Percentiles rank a stretch among this genome's conserved stretches.
Evolutionary conservation across 2,888 invertebrate genomes (phyloP).

Genomic region (Acleris holmiana): DNA sequence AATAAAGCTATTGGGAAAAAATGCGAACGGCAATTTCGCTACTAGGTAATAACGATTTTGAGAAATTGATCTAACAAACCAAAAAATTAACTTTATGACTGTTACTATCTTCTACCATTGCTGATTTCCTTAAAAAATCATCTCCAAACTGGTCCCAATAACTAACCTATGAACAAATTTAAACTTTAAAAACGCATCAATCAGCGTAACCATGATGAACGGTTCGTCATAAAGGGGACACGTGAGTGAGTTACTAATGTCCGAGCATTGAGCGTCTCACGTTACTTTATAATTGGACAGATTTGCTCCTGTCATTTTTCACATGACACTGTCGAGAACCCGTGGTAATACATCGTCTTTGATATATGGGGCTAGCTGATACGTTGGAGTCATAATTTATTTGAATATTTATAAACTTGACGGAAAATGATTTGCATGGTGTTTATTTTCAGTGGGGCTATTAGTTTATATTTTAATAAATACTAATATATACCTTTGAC

Average conservation of each 20-base stretch:
- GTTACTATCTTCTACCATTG: too few relatives aligned
- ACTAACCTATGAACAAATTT: constrained; percentile 17
- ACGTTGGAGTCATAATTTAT: constrained; percentile 45
- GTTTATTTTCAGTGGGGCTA: constrained; percentile 6
- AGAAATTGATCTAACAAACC: too few relatives aligned
- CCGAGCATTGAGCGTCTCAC: constrained; percentile 55
- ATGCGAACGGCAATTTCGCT: too few relatives aligned
- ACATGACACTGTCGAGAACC: constrained; percentile 45
- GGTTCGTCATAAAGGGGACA: constrained; percentile 21
- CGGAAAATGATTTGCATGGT: background rate
- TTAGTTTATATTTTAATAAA: background rate
- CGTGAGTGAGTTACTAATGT: constrained; percentile 51
- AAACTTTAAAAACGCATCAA: constrained; percentile 15
- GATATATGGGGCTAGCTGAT: constrained; percentile 49
- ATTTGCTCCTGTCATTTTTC: constrained; percentile 65
- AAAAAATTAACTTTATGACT: too few relatives aligned
- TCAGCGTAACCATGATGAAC: constrained; percentile 28
- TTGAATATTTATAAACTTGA: constrained; percentile 19
- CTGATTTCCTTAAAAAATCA: too few relatives aligned
- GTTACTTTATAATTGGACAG: constrained; percentile 76
- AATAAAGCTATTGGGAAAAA: too few relatives aligned
- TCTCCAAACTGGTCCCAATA: background rate
- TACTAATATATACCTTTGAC: too few relatives aligned
- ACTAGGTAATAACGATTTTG: too few relatives aligned
- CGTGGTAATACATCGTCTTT: constrained; percentile 49